These are phyloP conservation scores for Heliconius charithonia DNA, from an alignment of 2,888 invertebrate species.

Conservation along the genomic window DNA sequence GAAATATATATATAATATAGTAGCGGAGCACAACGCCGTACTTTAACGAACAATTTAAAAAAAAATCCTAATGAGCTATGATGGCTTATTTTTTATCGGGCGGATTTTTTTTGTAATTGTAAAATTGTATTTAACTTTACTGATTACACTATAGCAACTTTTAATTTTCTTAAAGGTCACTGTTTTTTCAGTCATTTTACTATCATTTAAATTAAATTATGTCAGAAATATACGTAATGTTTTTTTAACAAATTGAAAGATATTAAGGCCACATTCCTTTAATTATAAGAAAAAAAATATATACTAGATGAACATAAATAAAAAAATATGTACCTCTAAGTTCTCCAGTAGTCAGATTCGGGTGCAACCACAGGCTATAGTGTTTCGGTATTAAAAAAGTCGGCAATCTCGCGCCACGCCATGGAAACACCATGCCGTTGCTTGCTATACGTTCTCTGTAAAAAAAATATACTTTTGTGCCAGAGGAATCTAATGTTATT, in stretches of 20 bases:
- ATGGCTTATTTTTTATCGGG: too few relatives aligned
- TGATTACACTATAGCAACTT: too few relatives aligned
- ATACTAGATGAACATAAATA: neutral
- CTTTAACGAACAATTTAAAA: neutral
- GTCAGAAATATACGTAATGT: too few relatives aligned
- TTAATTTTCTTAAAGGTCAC: too few relatives aligned
- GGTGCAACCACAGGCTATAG: constrained; percentile 95
- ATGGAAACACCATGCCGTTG: constrained; percentile 76
- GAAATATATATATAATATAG: constrained; percentile 45
- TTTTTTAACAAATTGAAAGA: too few relatives aligned
- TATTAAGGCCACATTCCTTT: too few relatives aligned
- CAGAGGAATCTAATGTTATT: neutral
- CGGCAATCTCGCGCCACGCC: constrained; percentile 87
- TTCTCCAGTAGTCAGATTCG: constrained; percentile 94
- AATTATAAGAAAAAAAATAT: too few relatives aligned
- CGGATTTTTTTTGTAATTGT: too few relatives aligned
- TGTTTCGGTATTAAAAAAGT: constrained; percentile 90
- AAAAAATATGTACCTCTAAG: constrained; percentile 87
- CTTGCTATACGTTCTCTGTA: constrained; percentile 72
- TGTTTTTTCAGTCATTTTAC: too few relatives aligned
- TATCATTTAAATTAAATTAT: too few relatives aligned
- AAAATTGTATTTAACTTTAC: too few relatives aligned
- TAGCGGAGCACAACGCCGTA: neutral
- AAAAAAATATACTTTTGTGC: constrained; percentile 25
- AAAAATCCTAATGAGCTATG: neutral